phyloP scores from a whole-genome alignment of 2,113 vertebrate species.

The Esox niger region DNA sequence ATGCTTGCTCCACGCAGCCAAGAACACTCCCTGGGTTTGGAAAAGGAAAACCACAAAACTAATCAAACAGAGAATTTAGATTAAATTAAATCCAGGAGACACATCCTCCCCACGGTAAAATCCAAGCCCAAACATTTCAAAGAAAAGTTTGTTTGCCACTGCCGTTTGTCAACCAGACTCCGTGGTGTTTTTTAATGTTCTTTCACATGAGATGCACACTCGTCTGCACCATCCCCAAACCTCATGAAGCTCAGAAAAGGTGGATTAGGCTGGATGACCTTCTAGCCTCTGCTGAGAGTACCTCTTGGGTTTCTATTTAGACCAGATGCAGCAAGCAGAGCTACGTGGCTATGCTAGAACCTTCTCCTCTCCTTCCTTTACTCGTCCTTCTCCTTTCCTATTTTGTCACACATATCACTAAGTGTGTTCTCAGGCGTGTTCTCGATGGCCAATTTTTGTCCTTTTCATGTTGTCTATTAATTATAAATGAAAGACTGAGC shows the following conservation, averaged over 20 bases:
- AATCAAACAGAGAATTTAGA: slow-evolving; percentile 2
- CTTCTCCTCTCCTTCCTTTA: background rate
- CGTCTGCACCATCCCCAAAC: background rate
- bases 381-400: background rate
- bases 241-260: background rate
- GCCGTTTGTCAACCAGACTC: background rate
- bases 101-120: background rate
- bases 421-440: slow-evolving; percentile 21
- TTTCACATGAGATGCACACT: background rate
- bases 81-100: background rate
- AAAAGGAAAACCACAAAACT: background rate
- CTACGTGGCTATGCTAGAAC: background rate
- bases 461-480: slow-evolving; percentile 38
- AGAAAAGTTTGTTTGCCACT: background rate
- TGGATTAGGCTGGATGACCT: slow-evolving; percentile 20
- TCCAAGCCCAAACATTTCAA: background rate
- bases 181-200: background rate
- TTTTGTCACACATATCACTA: slow-evolving; percentile 16
- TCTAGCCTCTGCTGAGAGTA: slow-evolving; percentile 15
- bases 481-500: slow-evolving; percentile 43
- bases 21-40: background rate
- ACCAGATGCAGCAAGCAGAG: slow-evolving; percentile 13
- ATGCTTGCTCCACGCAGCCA: background rate
- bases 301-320: slow-evolving; percentile 5
- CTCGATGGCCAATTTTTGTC: slow-evolving; percentile 25